Evolutionary conservation across 2,113 vertebrate genomes (phyloP).

Genomic region (Bungarus multicinctus): DNA sequence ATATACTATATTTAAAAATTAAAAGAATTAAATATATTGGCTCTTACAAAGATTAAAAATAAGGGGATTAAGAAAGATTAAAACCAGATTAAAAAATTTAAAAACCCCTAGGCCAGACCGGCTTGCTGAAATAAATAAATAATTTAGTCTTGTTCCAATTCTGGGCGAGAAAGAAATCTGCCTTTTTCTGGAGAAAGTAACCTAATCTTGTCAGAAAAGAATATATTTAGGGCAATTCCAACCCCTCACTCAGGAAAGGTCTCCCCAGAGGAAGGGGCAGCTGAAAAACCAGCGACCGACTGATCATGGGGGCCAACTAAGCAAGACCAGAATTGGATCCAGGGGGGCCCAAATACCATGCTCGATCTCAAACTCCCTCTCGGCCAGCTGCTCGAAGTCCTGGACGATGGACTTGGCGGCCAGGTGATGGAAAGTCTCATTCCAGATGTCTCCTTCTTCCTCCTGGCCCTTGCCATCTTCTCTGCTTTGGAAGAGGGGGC

Average conservation of each 20-base stretch:
- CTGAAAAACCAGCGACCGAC: background rate
- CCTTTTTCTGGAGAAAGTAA: background rate
- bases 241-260: background rate
- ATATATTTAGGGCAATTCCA: too few relatives aligned
- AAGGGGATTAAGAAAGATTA: too few relatives aligned
- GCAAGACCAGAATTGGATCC: too few relatives aligned
- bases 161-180: background rate
- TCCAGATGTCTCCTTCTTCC: constrained; percentile 82
- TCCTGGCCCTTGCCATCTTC: constrained; percentile 63
- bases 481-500: constrained; percentile 72
- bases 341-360: constrained; percentile 68
- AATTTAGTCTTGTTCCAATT: background rate
- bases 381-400: constrained; percentile 89
- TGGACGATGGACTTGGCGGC: constrained; percentile 87
- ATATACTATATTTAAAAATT: too few relatives aligned
- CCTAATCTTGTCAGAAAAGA: background rate
- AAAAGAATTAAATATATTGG: too few relatives aligned
- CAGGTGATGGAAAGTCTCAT: constrained; percentile 92
- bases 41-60: too few relatives aligned
- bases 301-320: too few relatives aligned
- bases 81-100: too few relatives aligned
- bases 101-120: too few relatives aligned
- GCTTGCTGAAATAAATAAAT: too few relatives aligned
- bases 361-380: constrained; percentile 88
- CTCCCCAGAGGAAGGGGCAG: too few relatives aligned